These are phyloP conservation scores for Mimas tiliae DNA, from an alignment of 2,888 invertebrate species.

Conservation along the genomic window DNA sequence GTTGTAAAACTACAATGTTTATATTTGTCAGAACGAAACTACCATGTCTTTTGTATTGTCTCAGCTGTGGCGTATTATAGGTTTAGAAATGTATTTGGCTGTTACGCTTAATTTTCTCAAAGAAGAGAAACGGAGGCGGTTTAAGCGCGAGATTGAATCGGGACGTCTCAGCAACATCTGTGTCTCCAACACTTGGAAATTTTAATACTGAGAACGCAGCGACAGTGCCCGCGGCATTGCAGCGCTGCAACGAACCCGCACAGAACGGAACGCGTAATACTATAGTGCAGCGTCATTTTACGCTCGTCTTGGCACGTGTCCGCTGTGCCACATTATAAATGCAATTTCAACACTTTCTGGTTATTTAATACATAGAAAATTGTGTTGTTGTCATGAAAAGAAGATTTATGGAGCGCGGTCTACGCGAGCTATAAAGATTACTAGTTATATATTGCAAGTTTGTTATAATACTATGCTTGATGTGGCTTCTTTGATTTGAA, in stretches of 20 bases:
- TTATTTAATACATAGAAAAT: slow-evolving; percentile 1
- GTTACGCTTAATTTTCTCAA: slow-evolving; percentile 54
- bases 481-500: too few species aligned
- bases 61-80: slow-evolving; percentile 28
- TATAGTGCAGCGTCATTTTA: slow-evolving; percentile 17
- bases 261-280: neutral
- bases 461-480: too few species aligned
- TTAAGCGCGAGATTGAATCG: slow-evolving; percentile 59
- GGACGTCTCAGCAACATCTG: slow-evolving; percentile 57
- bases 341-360: slow-evolving; percentile 16
- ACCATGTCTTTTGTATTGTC: slow-evolving; percentile 7
- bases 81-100: slow-evolving; percentile 41
- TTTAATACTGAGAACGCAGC: slow-evolving; percentile 62
- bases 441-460: neutral
- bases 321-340: slow-evolving; percentile 18
- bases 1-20: slow-evolving; percentile 37
- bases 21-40: slow-evolving; percentile 47
- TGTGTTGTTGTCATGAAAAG: neutral
- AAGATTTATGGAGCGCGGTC: slow-evolving; percentile 1
- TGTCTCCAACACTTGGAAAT: slow-evolving; percentile 59
- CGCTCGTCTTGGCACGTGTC: slow-evolving; percentile 10
- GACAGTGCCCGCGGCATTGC: slow-evolving; percentile 34
- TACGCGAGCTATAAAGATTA: neutral
- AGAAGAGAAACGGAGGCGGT: slow-evolving; percentile 56
- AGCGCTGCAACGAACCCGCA: slow-evolving; percentile 8